A percentile compares a stretch with the other conserved stretches of the same genome.
phyloP scores from a whole-genome alignment of 2,888 invertebrate genomes.

The Rhorus exstirpatorius region DNA sequence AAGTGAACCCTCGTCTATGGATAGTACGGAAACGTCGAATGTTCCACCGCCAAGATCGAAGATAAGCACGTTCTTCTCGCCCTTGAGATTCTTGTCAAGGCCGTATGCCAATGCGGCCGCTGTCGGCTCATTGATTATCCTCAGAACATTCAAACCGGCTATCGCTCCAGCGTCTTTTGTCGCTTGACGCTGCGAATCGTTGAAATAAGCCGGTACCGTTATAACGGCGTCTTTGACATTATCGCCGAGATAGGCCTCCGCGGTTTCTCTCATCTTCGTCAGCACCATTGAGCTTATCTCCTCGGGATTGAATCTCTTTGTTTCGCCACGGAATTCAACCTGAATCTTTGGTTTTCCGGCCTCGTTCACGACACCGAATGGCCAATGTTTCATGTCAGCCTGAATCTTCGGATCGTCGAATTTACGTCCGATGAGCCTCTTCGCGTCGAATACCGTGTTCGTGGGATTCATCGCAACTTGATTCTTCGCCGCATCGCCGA shows the following conservation, averaged over 20 bases:
- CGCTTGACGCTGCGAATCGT: conserved; percentile 89
- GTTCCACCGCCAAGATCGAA: conserved; percentile 90
- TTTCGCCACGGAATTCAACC: conserved; percentile 90
- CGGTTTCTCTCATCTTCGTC: conserved; percentile 89
- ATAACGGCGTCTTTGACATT: conserved; percentile 91
- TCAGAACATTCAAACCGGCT: conserved; percentile 89
- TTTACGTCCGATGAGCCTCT: conserved; percentile 88
- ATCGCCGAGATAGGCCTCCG: conserved; percentile 91
- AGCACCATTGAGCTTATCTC: conserved; percentile 91
- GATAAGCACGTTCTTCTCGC: conserved; percentile 89
- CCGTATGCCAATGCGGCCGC: conserved; percentile 91
- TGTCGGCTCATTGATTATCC: conserved; percentile 90
- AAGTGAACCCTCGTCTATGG: conserved; percentile 91
- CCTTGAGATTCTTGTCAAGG: conserved; percentile 89
- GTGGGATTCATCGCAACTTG: conserved; percentile 91
- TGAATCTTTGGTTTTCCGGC: conserved; percentile 90
- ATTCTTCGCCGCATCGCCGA: conserved; percentile 85
- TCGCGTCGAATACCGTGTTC: conserved; percentile 91
- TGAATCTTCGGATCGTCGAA: conserved; percentile 88
- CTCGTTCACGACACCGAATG: conserved; percentile 91
- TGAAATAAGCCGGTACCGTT: conserved; percentile 94
- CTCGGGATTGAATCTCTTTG: conserved; percentile 90
- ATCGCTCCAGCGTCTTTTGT: conserved; percentile 91
- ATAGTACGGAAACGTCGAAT: conserved; percentile 93
- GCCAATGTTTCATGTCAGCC: conserved; percentile 93